Percentiles rank a stretch among this genome's conserved stretches.
phyloP scores from a whole-genome alignment of 2,113 vertebrate species.

The Aptenodytes patagonicus region DNA sequence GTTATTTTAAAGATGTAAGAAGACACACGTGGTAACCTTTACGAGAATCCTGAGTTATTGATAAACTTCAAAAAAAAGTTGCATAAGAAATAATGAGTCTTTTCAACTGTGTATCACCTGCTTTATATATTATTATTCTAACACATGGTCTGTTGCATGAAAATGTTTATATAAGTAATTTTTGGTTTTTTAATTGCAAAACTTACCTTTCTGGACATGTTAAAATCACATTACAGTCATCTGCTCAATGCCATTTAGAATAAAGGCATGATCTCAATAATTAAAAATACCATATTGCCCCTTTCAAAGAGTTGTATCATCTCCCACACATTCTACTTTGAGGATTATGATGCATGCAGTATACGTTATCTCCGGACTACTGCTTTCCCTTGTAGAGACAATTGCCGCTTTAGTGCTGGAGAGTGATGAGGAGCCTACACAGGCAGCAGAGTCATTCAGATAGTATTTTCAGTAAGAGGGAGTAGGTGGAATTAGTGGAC shows the following conservation, averaged over 20 bases:
- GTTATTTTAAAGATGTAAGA: neutral
- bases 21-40: slow-evolving; percentile 16
- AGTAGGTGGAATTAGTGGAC: slow-evolving; percentile 15
- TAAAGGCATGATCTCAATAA: neutral
- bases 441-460: slow-evolving; percentile 2
- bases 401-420: neutral
- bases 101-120: neutral
- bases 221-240: neutral
- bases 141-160: neutral
- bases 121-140: neutral
- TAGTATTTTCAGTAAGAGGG: neutral
- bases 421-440: slow-evolving; percentile 10
- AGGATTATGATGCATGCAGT: slow-evolving; percentile 7
- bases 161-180: neutral
- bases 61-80: neutral
- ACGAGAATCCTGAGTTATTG: neutral
- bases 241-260: neutral
- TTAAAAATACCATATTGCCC: slow-evolving; percentile 5
- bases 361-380: neutral
- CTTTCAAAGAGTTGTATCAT: neutral
- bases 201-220: neutral
- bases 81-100: slow-evolving; percentile 1
- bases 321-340: slow-evolving; percentile 23
- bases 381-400: neutral
- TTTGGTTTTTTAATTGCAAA: neutral